phyloP scores from a whole-genome alignment of 2,888 invertebrate genomes.

The Dynastes tityus region DNA sequence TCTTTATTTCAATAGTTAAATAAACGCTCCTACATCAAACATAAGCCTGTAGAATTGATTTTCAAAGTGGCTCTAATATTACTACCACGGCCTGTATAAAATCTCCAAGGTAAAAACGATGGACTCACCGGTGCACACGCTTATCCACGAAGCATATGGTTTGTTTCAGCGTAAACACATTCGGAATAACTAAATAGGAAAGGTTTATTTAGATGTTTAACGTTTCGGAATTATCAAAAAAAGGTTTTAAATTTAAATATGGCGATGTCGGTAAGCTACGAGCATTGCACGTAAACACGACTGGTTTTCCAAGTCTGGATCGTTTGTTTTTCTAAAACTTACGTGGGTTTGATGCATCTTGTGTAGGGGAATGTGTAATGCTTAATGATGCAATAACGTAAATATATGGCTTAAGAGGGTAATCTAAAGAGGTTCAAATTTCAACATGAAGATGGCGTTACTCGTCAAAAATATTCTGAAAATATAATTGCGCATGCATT shows the following conservation, averaged over 20 bases:
- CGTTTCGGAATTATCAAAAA: slow-evolving; percentile 21
- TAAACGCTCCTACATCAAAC: too few relatives aligned
- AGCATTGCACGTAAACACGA: slow-evolving; percentile 5
- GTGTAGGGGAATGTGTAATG: background rate
- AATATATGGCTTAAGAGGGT: too few relatives aligned
- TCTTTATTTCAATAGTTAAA: too few relatives aligned
- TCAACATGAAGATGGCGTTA: too few relatives aligned
- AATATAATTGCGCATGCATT: too few relatives aligned
- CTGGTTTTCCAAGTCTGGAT: slow-evolving; percentile 1
- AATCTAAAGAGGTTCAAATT: too few relatives aligned
- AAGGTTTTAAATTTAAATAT: slow-evolving; percentile 29
- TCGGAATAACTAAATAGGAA: slow-evolving; percentile 14
- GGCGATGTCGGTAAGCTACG: background rate
- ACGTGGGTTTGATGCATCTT: background rate
- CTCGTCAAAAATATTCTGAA: too few relatives aligned
- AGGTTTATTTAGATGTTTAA: slow-evolving; percentile 18
- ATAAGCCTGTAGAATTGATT: too few relatives aligned
- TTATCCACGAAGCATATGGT: slow-evolving; percentile 14
- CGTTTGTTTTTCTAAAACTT: slow-evolving; percentile 2
- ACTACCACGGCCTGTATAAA: background rate
- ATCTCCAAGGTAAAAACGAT: background rate
- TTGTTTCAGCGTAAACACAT: slow-evolving; percentile 26
- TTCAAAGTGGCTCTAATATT: too few relatives aligned
- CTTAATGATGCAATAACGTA: background rate
- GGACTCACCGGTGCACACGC: background rate